Conservation (phyloP, 2,797 vertebrate genomes). For the Anas flavirostris region DNA sequence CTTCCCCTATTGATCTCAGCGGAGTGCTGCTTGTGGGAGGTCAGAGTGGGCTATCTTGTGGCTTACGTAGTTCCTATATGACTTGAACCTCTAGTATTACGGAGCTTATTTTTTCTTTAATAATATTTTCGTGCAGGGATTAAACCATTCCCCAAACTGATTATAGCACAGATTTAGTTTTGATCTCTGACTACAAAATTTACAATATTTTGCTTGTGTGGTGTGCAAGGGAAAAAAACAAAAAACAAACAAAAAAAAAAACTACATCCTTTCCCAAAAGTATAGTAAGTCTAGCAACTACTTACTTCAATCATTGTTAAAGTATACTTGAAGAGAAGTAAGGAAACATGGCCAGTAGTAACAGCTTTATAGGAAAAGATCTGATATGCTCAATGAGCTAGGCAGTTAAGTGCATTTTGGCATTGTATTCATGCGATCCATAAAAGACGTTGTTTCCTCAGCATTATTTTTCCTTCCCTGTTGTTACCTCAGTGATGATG, state of each 20-base stretch:
- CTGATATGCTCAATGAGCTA: background rate
- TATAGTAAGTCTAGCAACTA: background rate
- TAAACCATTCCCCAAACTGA: background rate
- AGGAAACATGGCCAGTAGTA: conserved; percentile 44
- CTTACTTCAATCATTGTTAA: background rate
- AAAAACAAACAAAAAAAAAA: background rate
- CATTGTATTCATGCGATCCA: conserved; percentile 37
- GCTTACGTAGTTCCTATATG: background rate
- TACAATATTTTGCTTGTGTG: background rate
- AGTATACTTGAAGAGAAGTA: conserved; percentile 9
- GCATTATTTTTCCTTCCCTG: conserved; percentile 21
- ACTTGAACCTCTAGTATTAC: background rate
- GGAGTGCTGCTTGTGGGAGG: background rate
- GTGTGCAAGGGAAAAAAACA: background rate
- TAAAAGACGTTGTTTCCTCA: conserved; percentile 49
- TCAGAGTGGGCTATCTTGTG: background rate
- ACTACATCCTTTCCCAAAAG: background rate
- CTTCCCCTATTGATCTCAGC: background rate
- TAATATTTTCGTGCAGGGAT: background rate
- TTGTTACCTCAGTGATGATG: conserved; percentile 42
- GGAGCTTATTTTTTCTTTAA: background rate
- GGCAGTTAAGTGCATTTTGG: background rate
- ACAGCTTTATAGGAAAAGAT: conserved; percentile 28
- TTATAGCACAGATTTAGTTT: background rate
- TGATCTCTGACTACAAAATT: background rate